Conservation (phyloP, 92 coral and sea anemone genomes). For the Palythoa grandiflora region DNA sequence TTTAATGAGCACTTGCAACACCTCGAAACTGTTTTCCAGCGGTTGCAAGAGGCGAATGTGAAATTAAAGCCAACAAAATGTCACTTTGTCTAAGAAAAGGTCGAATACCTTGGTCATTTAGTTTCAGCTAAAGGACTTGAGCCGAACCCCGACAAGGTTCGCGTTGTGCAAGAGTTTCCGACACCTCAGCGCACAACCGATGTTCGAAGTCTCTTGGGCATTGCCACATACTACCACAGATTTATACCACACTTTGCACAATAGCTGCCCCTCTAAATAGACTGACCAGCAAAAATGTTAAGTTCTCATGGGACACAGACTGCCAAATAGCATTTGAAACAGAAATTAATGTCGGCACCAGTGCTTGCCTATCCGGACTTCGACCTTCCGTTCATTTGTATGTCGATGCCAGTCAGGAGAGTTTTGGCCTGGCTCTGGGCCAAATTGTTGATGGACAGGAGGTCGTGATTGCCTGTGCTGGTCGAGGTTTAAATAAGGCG, state of each 20-base stretch:
- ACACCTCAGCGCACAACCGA: conserved; percentile 55
- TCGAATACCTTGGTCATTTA: conserved; percentile 25
- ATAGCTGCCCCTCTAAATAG: conserved; percentile 40
- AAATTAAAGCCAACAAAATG: neutral
- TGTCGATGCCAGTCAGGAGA: conserved; percentile 41
- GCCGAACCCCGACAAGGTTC: conserved; percentile 61
- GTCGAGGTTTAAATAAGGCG: conserved; percentile 44
- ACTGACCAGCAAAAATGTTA: conserved; percentile 28
- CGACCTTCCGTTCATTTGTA: conserved; percentile 24
- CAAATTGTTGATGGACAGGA: conserved; percentile 50
- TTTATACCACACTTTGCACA: conserved; percentile 66
- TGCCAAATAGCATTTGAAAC: conserved; percentile 41
- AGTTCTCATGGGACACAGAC: conserved; percentile 30
- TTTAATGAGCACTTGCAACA: conserved; percentile 24
- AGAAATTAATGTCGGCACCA: conserved; percentile 28
- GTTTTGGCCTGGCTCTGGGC: conserved; percentile 48
- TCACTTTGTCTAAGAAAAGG: neutral
- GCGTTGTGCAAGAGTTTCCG: conserved; percentile 58
- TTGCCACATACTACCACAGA: conserved; percentile 63
- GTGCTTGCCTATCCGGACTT: conserved; percentile 45
- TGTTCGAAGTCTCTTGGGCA: conserved; percentile 63
- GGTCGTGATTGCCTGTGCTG: conserved; percentile 54
- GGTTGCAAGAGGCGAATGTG: conserved; percentile 10
- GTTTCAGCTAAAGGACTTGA: conserved; percentile 48
- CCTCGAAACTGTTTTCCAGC: neutral